phyloP scores from a whole-genome alignment of 92 coral and sea anemone genomes.

The Parazoanthus darwini region DNA sequence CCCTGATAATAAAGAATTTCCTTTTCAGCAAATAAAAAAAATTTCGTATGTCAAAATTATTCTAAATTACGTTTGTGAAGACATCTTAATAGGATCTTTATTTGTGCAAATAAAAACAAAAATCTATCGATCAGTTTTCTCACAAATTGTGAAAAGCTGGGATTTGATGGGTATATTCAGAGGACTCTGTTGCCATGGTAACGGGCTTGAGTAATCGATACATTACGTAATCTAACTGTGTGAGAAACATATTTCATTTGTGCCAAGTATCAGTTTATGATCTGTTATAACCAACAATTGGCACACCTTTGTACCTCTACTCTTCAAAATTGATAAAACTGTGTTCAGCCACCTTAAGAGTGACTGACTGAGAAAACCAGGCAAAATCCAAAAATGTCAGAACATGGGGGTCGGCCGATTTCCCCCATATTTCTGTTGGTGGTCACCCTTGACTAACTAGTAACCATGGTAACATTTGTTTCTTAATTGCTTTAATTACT shows the following conservation, averaged over 20 bases:
- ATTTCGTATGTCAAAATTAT: constrained; percentile 23
- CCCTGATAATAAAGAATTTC: constrained; percentile 22
- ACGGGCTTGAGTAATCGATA: constrained; percentile 12
- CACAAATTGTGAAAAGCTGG: constrained; percentile 27
- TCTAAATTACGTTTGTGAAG: constrained; percentile 24
- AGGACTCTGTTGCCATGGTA: constrained; percentile 17
- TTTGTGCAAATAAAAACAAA: constrained; percentile 18
- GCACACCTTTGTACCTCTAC: constrained; percentile 23
- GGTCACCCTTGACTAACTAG: too few species aligned
- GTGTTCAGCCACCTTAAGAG: constrained; percentile 9
- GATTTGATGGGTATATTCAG: constrained; percentile 26
- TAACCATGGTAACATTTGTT: too few species aligned
- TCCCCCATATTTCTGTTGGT: too few species aligned
- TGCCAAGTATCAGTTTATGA: constrained; percentile 18
- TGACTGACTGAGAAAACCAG: too few species aligned
- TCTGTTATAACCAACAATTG: constrained; percentile 25
- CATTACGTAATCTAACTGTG: constrained; percentile 22
- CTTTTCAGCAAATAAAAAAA: constrained; percentile 26
- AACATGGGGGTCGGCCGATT: too few species aligned
- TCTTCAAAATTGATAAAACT: constrained; percentile 11
- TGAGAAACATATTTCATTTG: constrained; percentile 2
- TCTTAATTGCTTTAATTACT: too few species aligned
- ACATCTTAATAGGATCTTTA: constrained; percentile 26
- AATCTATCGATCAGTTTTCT: constrained; percentile 27
- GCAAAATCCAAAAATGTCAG: too few species aligned